Conservation (phyloP, 2,797 vertebrate species). For the Astyanax mexicanus region DNA sequence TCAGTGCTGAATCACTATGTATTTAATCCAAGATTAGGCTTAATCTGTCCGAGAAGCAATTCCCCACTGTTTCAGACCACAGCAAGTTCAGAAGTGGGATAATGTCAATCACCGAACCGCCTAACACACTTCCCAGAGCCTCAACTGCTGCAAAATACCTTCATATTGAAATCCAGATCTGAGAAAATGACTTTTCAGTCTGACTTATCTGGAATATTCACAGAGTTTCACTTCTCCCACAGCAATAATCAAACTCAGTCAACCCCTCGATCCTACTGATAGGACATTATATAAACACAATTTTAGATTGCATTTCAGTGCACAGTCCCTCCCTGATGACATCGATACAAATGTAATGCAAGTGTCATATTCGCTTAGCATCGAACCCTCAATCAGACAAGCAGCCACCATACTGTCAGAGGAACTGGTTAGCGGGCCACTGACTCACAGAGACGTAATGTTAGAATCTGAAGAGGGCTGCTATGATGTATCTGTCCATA, state of each 20-base stretch:
- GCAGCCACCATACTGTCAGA: conserved; percentile 23
- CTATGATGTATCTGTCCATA: neutral
- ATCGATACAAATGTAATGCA: conserved; percentile 36
- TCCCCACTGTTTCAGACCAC: neutral
- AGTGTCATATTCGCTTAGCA: conserved; percentile 21
- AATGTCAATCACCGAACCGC: conserved; percentile 14
- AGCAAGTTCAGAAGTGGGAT: conserved; percentile 4
- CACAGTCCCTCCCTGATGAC: conserved; percentile 11
- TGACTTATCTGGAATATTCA: conserved; percentile 27
- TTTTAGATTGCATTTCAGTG: conserved; percentile 7
- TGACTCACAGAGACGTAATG: conserved; percentile 38
- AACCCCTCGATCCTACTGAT: conserved; percentile 7
- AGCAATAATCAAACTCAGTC: conserved; percentile 1
- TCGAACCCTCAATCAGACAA: conserved; percentile 30
- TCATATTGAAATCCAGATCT: neutral
- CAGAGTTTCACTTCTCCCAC: neutral
- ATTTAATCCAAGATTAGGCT: conserved; percentile 23
- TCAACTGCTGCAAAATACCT: neutral
- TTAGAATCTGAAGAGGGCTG: conserved; percentile 20
- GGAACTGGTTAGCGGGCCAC: neutral
- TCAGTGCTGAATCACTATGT: conserved; percentile 20
- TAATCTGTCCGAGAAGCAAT: conserved; percentile 25
- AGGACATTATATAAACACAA: conserved; percentile 3
- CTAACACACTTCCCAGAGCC: conserved; percentile 7
- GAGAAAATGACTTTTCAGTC: conserved; percentile 21